These are phyloP conservation scores for Parazoanthus swiftii DNA, from an alignment of 92 coral and sea anemone species.

Conservation along the genomic window DNA sequence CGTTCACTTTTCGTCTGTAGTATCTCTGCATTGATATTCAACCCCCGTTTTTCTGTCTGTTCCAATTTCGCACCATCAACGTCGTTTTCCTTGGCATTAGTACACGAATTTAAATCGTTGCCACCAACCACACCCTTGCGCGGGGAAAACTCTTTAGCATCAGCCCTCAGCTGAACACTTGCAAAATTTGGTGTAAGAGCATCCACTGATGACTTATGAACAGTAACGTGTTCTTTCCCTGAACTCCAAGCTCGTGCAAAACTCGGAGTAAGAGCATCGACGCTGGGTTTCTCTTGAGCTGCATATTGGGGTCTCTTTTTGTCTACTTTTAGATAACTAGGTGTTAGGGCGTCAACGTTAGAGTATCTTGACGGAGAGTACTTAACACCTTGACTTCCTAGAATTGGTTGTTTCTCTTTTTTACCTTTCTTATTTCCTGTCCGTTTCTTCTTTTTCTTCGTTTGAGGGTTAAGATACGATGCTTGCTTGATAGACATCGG, in stretches of 20 bases:
- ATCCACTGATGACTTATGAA: slow-evolving; percentile 54
- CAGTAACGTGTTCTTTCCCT: slow-evolving; percentile 12
- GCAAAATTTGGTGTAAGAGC: slow-evolving; percentile 67
- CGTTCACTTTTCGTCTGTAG: background rate
- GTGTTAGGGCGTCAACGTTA: slow-evolving; percentile 24
- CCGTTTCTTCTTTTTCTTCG: slow-evolving; percentile 82
- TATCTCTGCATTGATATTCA: background rate
- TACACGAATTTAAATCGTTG: background rate
- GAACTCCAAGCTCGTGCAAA: background rate
- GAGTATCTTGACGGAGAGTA: background rate
- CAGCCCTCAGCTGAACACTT: background rate
- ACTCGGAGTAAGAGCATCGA: slow-evolving; percentile 1
- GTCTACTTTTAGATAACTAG: slow-evolving; percentile 29
- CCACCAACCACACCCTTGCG: too few species aligned
- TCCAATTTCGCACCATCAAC: background rate
- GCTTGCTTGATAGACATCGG: slow-evolving; percentile 81
- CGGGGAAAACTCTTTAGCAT: background rate
- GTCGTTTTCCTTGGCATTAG: background rate
- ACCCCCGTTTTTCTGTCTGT: background rate
- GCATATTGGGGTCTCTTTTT: slow-evolving; percentile 25
- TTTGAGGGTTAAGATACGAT: slow-evolving; percentile 71
- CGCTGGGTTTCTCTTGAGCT: slow-evolving; percentile 17
- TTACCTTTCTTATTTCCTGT: slow-evolving; percentile 59
- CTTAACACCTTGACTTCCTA: slow-evolving; percentile 5
- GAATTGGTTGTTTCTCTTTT: slow-evolving; percentile 37